Base-by-base conservation (phyloP, 1,140 invertebrate genomes). In the Tetragonula clypearis region DNA sequence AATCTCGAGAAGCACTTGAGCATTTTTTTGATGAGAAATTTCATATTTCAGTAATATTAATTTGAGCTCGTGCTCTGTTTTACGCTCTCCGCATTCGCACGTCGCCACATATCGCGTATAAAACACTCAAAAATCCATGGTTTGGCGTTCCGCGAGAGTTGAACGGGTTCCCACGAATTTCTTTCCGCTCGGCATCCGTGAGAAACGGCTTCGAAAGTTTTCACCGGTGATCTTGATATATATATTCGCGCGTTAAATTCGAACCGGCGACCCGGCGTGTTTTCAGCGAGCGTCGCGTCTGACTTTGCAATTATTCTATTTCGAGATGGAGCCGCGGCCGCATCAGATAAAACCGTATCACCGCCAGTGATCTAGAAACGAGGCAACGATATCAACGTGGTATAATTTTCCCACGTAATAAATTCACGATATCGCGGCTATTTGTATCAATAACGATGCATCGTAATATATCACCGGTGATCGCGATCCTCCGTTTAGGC, bases 361-460 rank as follows among this genome's bases (percentile, higher is more conserved):
- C 30, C 49, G 21, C 53, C 26, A 23, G 4, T 74, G 83, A 88
- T 88, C 84, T 86, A 88, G 83, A 8, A 73, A 73, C 58, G 41
- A 55, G 53, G 14, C 14, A 69, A 79, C 84, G 84, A 82, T 86
- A 88, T 88, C 86, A 60, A 53, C 78, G 87, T 82, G 87, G 74
- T 75, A 88, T 88, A 88, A 88, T 88, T 88, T 88, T 82, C 66
- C 79, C 58, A 73, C 55, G 75, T 86, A 75, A 88, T 85, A 88
- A 86, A 88, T 88, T 81, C 69, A 60, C 30, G 60, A 69, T 88
- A 88, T 88, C 87, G 66, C 17, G 53, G 87, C 87, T 81, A 85
- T 88, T 88, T 86, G 83, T 88, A 88, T 88, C 87, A 82, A 88
- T 88, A 88, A 88, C 83, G 65, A 66, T 86, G 79, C 73, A 65